These are phyloP conservation scores for Hemistola chrysoprasaria DNA, from an alignment of 2,888 invertebrate genomes.

Conservation along the genomic window DNA sequence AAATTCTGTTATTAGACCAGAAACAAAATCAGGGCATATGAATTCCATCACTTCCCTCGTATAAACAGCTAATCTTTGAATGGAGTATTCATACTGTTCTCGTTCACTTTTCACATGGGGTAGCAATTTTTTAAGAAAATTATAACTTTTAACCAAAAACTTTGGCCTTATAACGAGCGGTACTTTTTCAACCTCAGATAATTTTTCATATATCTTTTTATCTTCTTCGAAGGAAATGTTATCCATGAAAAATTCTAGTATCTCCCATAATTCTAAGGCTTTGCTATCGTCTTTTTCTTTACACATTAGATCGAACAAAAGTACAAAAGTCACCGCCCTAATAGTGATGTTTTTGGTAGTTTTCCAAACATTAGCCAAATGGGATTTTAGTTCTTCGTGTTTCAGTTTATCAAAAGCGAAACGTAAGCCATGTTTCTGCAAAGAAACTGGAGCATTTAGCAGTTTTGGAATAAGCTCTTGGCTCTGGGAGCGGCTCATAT, in stretches of 20 bases:
- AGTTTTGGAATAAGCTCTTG: constrained; percentile 45
- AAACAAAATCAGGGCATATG: constrained; percentile 45
- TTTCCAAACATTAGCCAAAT: constrained; percentile 51
- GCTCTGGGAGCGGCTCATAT: constrained; percentile 41
- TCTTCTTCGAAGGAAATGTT: constrained; percentile 55
- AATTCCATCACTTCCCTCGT: constrained; percentile 46
- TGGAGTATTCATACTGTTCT: constrained; percentile 25
- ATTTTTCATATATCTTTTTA: constrained; percentile 47
- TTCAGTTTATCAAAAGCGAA: constrained; percentile 49
- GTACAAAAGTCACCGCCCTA: constrained; percentile 52
- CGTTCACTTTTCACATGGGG: constrained; percentile 31
- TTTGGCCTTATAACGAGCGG: constrained; percentile 42
- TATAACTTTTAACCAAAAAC: constrained; percentile 52
- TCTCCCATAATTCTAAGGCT: constrained; percentile 42
- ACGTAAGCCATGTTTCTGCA: constrained; percentile 64
- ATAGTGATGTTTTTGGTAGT: constrained; percentile 54
- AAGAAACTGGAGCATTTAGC: constrained; percentile 52
- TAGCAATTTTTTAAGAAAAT: constrained; percentile 44
- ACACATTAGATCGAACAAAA: constrained; percentile 46
- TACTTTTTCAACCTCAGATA: constrained; percentile 39
- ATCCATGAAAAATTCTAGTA: constrained; percentile 53
- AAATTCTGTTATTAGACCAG: constrained; percentile 42
- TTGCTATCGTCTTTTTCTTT: constrained; percentile 44
- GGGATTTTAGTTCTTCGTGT: constrained; percentile 38
- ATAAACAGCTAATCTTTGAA: constrained; percentile 33